Base-by-base conservation (phyloP, 2,888 invertebrate genomes). In the Rhamnusium bicolor region DNA sequence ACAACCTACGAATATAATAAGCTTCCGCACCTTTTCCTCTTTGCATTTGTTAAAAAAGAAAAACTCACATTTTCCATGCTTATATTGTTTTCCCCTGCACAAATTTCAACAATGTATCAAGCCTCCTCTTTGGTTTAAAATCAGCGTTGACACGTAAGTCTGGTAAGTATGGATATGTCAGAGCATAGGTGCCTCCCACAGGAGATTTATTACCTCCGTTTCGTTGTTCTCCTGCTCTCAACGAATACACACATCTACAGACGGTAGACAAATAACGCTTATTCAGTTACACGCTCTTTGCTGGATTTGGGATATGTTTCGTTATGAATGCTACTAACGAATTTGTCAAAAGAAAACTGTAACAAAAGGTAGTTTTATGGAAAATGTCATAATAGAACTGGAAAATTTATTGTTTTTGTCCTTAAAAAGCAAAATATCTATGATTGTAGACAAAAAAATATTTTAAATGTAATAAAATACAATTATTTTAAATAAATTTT, bases 141-240 rank as follows among this genome's bases (percentile, higher is more conserved):
- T 82, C 80, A 82, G 71, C 80, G 81, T 73, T 78, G 82, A 80
- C 81, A 82, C 74, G 76, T 65, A 62, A 62, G 65, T 71, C 73
- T 67, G 71, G 75, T 75, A 73, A 77, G 77, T 76, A 70, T 77
- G 77, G 75, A 74, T 71, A 71, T 72, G 79, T 70, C 72, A 72
- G 54, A 71, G 72, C 71, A 71, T 62, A 61, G n/a, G 77, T 73
- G 71, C 75, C 78, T 77, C 74, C 71, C 54, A 51, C 65, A 54
- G 62, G 69, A 78, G 80, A 80, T 80, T 80, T 80, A 80, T 80
- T 63, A 74, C 77, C 72, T 77, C 79, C 78, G 76, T 70, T 75
- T 69, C 53, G 75, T 75, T 77, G 67, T 78, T 78, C 63, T 65
- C 40, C 49, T 24, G 67, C 75, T 61, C 69, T 63, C 60, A 32